Percentiles rank a stretch among this genome's conserved stretches.
These are phyloP conservation scores for Acronicta psi DNA, from an alignment of 2,888 invertebrate genomes.

Conservation along the genomic window DNA sequence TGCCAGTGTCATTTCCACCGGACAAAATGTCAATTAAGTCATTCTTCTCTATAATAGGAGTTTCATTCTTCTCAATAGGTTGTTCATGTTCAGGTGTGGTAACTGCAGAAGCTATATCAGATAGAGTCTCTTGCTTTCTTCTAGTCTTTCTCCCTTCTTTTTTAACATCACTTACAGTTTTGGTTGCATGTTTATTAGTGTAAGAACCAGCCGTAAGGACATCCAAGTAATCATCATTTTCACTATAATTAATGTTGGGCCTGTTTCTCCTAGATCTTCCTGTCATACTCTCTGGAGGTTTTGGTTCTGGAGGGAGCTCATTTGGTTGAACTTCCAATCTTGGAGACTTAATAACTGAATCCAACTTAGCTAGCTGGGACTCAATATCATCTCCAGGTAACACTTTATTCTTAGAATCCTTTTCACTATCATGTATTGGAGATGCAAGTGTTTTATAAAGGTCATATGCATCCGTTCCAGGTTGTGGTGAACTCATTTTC, in stretches of 20 bases:
- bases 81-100: conserved; percentile 64
- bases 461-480: conserved; percentile 85
- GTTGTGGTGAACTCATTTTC: conserved; percentile 84
- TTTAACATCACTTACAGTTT: conserved; percentile 81
- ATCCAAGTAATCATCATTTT: conserved; percentile 88
- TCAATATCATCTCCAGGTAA: conserved; percentile 77
- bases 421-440: conserved; percentile 74
- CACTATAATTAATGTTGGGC: conserved; percentile 87
- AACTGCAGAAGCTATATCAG: conserved; percentile 59
- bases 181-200: conserved; percentile 73
- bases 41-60: conserved; percentile 68
- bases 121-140: conserved; percentile 72
- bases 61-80: conserved; percentile 67
- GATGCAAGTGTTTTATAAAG: conserved; percentile 87
- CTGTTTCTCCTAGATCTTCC: conserved; percentile 85
- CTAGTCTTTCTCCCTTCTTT: conserved; percentile 80
- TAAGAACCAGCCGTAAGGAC: conserved; percentile 77
- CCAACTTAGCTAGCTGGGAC: conserved; percentile 76
- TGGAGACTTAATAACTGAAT: conserved; percentile 73
- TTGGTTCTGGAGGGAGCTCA: conserved; percentile 80
- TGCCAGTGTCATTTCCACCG: conserved; percentile 68
- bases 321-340: conserved; percentile 74
- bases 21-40: conserved; percentile 79
- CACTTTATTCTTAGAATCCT: conserved; percentile 66
- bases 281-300: conserved; percentile 75